These are phyloP conservation scores for Rhamnusium bicolor DNA, from an alignment of 2,888 invertebrate species.

Conservation along the genomic window DNA sequence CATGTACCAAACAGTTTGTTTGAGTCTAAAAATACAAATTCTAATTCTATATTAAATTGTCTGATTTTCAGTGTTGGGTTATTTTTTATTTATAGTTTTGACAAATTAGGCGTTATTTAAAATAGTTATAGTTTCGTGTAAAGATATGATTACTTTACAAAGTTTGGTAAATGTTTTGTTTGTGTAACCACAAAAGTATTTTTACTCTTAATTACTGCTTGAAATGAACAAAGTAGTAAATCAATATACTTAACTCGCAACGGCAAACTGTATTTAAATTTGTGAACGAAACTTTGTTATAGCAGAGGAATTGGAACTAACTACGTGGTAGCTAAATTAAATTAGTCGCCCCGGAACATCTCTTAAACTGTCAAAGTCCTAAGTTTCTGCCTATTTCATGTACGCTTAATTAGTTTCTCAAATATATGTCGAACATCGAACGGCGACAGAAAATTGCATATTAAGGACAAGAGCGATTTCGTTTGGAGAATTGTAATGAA, in stretches of 20 bases:
- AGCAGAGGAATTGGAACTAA: constrained; percentile 43
- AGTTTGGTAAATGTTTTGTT: background rate
- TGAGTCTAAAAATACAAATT: too few species aligned
- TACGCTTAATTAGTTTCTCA: constrained; percentile 52
- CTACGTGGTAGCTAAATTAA: constrained; percentile 50
- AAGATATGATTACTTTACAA: too few species aligned
- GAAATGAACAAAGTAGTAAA: constrained; percentile 19
- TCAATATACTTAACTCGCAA: constrained; percentile 27
- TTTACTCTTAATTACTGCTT: background rate
- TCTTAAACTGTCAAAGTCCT: constrained; percentile 53
- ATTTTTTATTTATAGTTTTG: too few species aligned
- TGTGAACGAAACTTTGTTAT: constrained; percentile 36
- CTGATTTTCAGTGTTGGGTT: too few species aligned
- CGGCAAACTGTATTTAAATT: constrained; percentile 31
- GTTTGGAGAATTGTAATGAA: constrained; percentile 15
- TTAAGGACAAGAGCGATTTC: constrained; percentile 7
- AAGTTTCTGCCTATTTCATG: constrained; percentile 47
- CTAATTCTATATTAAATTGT: too few species aligned
- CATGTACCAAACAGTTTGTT: too few species aligned
- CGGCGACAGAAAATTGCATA: constrained; percentile 13
- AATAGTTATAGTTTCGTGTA: too few species aligned
- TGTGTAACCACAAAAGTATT: background rate
- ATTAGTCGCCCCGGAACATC: constrained; percentile 52
- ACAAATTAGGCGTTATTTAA: too few species aligned
- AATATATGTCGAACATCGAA: constrained; percentile 43